Evolutionary conservation across 1,140 invertebrate genomes (phyloP).

Genomic region (Tetraneura akinire): DNA sequence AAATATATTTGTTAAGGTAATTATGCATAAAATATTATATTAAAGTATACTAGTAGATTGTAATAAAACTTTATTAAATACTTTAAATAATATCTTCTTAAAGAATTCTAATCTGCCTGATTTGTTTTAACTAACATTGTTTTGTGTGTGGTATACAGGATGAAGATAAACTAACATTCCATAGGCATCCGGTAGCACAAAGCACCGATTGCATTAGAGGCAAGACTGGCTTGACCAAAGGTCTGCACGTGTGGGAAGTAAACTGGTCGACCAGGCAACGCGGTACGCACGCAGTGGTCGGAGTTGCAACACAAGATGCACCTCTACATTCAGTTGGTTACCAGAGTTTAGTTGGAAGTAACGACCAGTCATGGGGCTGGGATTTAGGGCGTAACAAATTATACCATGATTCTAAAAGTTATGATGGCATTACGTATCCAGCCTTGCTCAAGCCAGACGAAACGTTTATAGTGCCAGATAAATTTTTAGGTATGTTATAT

Average conservation of each 20-base stretch:
- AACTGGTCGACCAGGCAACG: constrained; percentile 95
- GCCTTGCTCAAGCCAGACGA: constrained; percentile 90
- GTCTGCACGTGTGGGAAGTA: constrained; percentile 97
- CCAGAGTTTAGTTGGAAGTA: constrained; percentile 73
- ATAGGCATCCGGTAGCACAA: constrained; percentile 98
- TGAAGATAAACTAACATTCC: constrained; percentile 97
- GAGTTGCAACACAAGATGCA: constrained; percentile 89
- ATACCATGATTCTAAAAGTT: constrained; percentile 89
- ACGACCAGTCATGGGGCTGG: constrained; percentile 98
- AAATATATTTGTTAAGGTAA: constrained; percentile 97
- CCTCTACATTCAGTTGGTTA: constrained; percentile 85
- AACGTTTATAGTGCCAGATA: constrained; percentile 96
- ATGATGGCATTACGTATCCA: constrained; percentile 87
- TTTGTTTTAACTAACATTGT: neutral
- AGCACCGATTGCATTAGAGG: constrained; percentile 98
- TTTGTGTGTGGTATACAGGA: constrained; percentile 62
- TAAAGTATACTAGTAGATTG: too few relatives aligned
- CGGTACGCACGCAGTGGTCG: constrained; percentile 98
- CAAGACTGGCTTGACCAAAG: constrained; percentile 91
- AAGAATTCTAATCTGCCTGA: too few relatives aligned
- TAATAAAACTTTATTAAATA: too few relatives aligned
- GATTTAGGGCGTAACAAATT: constrained; percentile 96
- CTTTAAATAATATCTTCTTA: too few relatives aligned
- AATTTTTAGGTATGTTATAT: constrained; percentile 72
- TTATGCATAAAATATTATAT: neutral